Percentiles rank a stretch among this genome's conserved stretches.
Evolutionary conservation across 2,113 vertebrate genomes (phyloP).

Genomic region (Chitala chitala): DNA sequence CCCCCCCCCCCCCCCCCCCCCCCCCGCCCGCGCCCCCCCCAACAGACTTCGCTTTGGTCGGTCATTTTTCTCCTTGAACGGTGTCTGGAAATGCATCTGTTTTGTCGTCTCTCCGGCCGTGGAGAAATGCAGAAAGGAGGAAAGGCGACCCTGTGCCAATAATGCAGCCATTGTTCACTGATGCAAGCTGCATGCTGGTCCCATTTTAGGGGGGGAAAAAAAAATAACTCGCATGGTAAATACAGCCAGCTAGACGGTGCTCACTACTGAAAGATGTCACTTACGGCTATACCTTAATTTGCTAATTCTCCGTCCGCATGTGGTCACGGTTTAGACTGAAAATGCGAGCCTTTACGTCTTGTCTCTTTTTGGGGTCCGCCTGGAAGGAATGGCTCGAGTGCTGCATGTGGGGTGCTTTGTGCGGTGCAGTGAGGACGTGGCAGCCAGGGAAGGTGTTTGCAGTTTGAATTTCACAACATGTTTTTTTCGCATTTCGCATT

Average conservation of each 20-base stretch:
- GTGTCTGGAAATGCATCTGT: background rate
- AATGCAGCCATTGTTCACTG: constrained; percentile 52
- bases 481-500: background rate
- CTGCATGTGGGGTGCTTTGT: too few relatives aligned
- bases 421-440: too few relatives aligned
- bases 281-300: constrained; percentile 23
- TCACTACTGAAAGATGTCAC: constrained; percentile 28
- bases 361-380: too few relatives aligned
- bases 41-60: too few relatives aligned
- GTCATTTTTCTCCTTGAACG: too few relatives aligned
- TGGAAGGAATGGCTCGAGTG: too few relatives aligned
- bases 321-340: constrained; percentile 17
- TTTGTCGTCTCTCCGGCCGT: constrained; percentile 43
- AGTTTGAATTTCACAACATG: too few relatives aligned
- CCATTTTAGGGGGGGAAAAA: constrained; percentile 56
- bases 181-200: constrained; percentile 52
- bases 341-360: too few relatives aligned
- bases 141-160: constrained; percentile 50
- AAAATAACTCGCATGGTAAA: constrained; percentile 53
- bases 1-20: too few relatives aligned
- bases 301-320: constrained; percentile 17
- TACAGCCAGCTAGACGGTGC: constrained; percentile 52
- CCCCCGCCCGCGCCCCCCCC: too few relatives aligned
- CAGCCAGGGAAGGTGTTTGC: too few relatives aligned
- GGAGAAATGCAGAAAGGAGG: constrained; percentile 47